Evolutionary conservation across 2,888 invertebrate genomes (phyloP), one percentile per base, ranked within the genome.

Genomic region (Micropterix aruncella): DNA sequence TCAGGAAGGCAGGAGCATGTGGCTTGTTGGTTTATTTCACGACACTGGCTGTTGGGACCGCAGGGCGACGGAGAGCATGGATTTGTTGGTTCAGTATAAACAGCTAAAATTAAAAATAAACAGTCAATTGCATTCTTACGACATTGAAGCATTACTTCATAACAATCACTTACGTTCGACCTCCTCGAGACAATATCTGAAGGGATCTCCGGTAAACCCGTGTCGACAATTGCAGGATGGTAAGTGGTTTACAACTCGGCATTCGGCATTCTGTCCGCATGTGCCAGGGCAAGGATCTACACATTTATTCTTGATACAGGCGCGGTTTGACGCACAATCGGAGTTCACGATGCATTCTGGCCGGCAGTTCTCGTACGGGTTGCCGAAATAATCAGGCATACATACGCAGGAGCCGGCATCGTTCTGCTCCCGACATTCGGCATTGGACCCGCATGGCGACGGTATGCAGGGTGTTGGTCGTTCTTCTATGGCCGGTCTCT

Each of bases 301-400:
- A 58, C 87, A 87, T 62, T 83, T 83, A 53, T 79, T 80, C 50
- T 76, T 75, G 37, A 80, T 71, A 52, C 87, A 87, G 2, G 85
- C 83, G 57, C 70, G 76, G 56, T 81, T 79, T 37, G 80, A 77
- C 2, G 78, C 65, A 58, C 85, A 86, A 54, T 84, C 85, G 1
- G 81, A 77, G 56, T 82, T 80, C 38, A 79, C 60, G 1, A 79
- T 66, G 61, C 85, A 85, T 63, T 85, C 84, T 12, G 85, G 85
- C 40, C 80, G 73, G 60, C 85, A 85, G 16, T 80, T 80, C 62
- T 81, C 81, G 52, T 83, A 82, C 18, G 87, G 86, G 60, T 84
- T 81, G 47, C 88, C 88, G 52, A 79, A 77, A 56, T 80, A 79
- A 49, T 77, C 80, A 40, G 78, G 73, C 41, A 75, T 64, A 55